Evolutionary conservation across 2,797 vertebrate genomes (phyloP).

Genomic region (Microctenopoma stevenorrisi): DNA sequence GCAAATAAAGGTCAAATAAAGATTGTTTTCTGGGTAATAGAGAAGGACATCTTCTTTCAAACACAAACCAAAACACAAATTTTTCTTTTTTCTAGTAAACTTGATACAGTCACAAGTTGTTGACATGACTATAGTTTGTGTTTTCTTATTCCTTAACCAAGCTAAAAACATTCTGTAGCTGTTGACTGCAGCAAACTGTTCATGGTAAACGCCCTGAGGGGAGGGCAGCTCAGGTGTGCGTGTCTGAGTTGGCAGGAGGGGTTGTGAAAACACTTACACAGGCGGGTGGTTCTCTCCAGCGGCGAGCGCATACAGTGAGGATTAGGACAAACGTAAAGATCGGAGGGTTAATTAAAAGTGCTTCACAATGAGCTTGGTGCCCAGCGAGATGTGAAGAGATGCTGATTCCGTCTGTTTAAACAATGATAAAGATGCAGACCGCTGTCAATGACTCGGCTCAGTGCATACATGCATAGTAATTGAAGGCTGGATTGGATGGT

Average conservation of each 20-base stretch:
- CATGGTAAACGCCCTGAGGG: too few relatives aligned
- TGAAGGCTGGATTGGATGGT: constrained; percentile 3
- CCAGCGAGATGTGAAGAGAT: constrained; percentile 52
- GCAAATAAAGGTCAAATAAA: too few relatives aligned
- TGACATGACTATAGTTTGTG: background rate
- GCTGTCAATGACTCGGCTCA: constrained; percentile 29
- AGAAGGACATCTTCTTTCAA: too few relatives aligned
- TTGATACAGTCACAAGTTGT: constrained; percentile 27
- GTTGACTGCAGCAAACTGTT: too few relatives aligned
- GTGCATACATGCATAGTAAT: constrained; percentile 24
- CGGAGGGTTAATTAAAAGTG: constrained; percentile 77
- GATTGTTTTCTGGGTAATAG: too few relatives aligned
- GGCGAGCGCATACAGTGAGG: constrained; percentile 43
- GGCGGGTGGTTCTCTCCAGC: constrained; percentile 52
- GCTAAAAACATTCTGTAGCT: too few relatives aligned
- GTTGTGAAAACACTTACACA: constrained; percentile 57
- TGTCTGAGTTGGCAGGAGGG: constrained; percentile 41
- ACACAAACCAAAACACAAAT: background rate
- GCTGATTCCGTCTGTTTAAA: constrained; percentile 67
- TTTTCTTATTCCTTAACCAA: too few relatives aligned
- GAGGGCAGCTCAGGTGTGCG: background rate
- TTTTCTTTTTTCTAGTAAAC: constrained; percentile 14
- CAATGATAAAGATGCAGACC: constrained; percentile 47
- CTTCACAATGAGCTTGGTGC: constrained; percentile 56
- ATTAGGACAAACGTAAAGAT: constrained; percentile 77